Evolutionary conservation across 2,797 vertebrate species (phyloP).

Genomic region (Squalus acanthias): DNA sequence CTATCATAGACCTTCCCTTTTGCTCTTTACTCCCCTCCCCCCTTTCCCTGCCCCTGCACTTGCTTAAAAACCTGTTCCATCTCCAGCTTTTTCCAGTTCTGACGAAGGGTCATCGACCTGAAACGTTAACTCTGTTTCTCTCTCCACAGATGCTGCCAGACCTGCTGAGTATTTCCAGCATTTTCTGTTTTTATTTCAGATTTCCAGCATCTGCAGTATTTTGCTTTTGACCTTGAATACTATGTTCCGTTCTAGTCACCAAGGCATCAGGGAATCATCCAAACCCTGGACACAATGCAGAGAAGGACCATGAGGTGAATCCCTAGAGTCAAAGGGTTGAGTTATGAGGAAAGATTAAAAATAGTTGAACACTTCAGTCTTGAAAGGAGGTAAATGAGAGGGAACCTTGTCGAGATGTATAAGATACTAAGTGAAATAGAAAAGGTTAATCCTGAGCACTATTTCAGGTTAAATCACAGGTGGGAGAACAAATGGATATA

Average conservation of each 20-base stretch:
- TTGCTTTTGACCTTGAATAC: no score
- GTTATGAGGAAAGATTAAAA: neutral
- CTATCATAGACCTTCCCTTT: no score
- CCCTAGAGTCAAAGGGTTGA: neutral
- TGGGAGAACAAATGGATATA: neutral
- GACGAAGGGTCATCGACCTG: no score
- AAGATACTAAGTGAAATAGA: neutral
- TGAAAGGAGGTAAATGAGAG: neutral
- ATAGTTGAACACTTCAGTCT: neutral
- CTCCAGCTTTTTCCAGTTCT: no score
- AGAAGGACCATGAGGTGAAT: neutral
- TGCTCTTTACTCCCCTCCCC: no score
- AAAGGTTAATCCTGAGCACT: neutral
- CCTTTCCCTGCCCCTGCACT: no score
- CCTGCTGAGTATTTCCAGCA: no score
- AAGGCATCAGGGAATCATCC: neutral
- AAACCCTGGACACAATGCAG: neutral
- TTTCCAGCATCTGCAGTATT: no score
- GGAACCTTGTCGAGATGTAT: neutral
- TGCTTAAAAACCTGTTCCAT: no score
- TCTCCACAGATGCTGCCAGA: no score
- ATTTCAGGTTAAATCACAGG: neutral
- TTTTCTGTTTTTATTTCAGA: no score
- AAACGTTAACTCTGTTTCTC: no score
- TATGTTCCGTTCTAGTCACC: neutral